Evolutionary conservation across 2,113 vertebrate genomes (phyloP).

Genomic region (Sclerurus mexicanus): DNA sequence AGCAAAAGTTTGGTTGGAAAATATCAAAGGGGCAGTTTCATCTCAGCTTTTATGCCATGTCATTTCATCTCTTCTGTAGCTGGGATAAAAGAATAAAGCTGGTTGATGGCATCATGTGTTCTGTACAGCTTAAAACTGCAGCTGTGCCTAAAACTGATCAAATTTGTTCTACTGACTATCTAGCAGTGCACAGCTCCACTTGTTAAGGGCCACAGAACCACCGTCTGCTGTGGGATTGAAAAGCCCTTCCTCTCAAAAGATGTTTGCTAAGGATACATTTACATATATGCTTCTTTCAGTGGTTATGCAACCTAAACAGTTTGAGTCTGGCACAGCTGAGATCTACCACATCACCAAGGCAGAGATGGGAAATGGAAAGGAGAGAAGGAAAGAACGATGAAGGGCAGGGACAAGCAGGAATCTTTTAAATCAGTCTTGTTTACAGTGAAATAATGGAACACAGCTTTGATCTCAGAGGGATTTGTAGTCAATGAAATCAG

Average conservation of each 20-base stretch:
- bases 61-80: neutral
- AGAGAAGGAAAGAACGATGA: neutral
- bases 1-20: neutral
- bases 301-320: neutral
- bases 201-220: neutral
- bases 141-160: neutral
- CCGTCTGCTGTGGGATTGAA: neutral
- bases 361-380: neutral
- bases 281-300: neutral
- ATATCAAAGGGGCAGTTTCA: neutral
- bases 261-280: neutral
- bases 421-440: neutral
- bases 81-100: neutral
- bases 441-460: neutral
- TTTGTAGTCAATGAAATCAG: neutral
- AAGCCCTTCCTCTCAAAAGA: neutral
- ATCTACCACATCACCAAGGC: neutral
- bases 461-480: neutral
- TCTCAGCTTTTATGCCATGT: neutral
- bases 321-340: neutral
- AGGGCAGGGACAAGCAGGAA: neutral
- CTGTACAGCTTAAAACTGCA: neutral
- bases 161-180: neutral
- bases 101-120: neutral
- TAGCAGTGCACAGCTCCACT: neutral